Conservation (phyloP, 1,140 invertebrate genomes). For the Ladona fulva region DNA sequence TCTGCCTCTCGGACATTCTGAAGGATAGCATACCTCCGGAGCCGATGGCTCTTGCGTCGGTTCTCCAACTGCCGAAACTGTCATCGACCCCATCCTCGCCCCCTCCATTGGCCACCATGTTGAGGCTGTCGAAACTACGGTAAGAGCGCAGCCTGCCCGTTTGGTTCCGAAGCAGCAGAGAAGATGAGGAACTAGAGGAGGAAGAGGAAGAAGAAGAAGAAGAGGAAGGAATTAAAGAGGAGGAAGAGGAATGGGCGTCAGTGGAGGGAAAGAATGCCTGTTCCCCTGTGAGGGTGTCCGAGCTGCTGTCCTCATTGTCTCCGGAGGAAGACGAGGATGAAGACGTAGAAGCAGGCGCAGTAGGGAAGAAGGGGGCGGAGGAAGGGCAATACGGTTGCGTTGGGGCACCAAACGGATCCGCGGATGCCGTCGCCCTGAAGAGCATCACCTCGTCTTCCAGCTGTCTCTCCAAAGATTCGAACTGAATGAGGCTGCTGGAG, state of each 20-base stretch:
- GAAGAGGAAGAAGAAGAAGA: constrained; percentile 27
- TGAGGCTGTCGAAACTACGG: constrained; percentile 42
- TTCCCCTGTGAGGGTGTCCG: constrained; percentile 17
- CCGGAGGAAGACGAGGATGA: constrained; percentile 45
- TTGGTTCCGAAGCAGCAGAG: background rate
- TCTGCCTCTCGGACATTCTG: background rate
- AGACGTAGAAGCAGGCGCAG: constrained; percentile 38
- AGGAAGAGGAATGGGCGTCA: constrained; percentile 21
- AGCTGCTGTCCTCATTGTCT: constrained; percentile 40
- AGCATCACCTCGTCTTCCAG: constrained; percentile 24
- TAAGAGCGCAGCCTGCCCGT: constrained; percentile 34
- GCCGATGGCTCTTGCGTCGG: background rate
- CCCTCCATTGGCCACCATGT: constrained; percentile 10
- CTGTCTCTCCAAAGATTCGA: constrained; percentile 66
- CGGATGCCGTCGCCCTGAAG: constrained; percentile 26
- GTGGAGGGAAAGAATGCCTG: constrained; percentile 28
- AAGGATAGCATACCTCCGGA: background rate
- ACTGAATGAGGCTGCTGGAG: constrained; percentile 67
- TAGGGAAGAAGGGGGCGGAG: background rate
- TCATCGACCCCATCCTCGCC: background rate
- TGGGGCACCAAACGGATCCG: constrained; percentile 24
- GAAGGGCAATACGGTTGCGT: constrained; percentile 27
- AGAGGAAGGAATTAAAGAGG: constrained; percentile 25
- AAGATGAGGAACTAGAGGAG: constrained; percentile 23
- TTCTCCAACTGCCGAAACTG: background rate